Conservation (phyloP, 2,888 invertebrate genomes). For the Uropetala carovei region DNA sequence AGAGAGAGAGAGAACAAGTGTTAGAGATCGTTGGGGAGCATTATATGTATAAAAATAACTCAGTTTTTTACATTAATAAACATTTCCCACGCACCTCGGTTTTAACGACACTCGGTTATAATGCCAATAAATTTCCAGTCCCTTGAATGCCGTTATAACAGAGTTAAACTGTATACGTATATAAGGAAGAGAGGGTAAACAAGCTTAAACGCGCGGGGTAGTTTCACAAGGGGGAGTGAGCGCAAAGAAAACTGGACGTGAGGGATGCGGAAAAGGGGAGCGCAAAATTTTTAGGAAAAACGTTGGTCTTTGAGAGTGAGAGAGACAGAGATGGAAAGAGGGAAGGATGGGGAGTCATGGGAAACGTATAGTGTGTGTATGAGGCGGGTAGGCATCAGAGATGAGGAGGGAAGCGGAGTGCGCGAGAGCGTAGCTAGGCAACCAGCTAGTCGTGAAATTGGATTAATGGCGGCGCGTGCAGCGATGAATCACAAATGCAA, state of each 20-base stretch:
- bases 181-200: not conserved
- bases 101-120: too few species aligned
- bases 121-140: too few species aligned
- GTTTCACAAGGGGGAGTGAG: not conserved
- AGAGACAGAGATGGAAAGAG: not conserved
- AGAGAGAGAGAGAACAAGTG: too few species aligned
- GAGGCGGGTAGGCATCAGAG: not conserved
- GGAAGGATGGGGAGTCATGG: too few species aligned
- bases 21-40: too few species aligned
- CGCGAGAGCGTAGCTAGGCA: slow-evolving; percentile 38
- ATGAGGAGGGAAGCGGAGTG: not conserved
- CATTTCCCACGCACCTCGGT: too few species aligned
- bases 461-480: slow-evolving; percentile 51
- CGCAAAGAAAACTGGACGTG: slow-evolving; percentile 17
- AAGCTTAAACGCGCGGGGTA: slow-evolving; percentile 3
- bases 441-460: slow-evolving; percentile 50
- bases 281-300: slow-evolving; percentile 47
- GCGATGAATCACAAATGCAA: slow-evolving; percentile 52
- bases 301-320: slow-evolving; percentile 24
- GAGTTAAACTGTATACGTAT: too few species aligned
- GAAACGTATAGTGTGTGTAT: too few species aligned
- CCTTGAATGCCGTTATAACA: too few species aligned
- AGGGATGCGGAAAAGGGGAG: not conserved
- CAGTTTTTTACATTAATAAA: too few species aligned
- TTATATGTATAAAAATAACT: too few species aligned